Conservation (phyloP, 2,888 invertebrate species). For the Ctena decussata region DNA sequence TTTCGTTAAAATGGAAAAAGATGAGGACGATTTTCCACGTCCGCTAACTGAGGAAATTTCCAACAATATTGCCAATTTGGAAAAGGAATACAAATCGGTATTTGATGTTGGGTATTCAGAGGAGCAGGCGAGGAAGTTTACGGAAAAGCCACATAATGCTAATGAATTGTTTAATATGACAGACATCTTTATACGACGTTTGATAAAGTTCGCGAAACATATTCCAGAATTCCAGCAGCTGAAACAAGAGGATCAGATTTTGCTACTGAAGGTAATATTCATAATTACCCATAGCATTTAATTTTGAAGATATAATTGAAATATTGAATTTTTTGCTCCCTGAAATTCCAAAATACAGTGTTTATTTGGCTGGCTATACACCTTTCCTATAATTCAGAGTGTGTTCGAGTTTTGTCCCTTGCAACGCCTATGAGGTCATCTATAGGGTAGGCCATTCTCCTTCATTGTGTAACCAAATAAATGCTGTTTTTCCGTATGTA, state of each 20-base stretch:
- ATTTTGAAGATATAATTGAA: too few relatives aligned
- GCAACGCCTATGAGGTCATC: too few relatives aligned
- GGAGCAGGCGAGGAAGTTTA: conserved; percentile 73
- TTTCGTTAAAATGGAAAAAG: conserved; percentile 36
- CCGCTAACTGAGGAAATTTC: conserved; percentile 63
- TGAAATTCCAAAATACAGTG: too few relatives aligned
- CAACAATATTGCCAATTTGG: conserved; percentile 63
- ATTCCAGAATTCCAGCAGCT: conserved; percentile 94
- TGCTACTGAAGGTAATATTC: conserved; percentile 91
- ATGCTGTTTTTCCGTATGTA: too few relatives aligned
- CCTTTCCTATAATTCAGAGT: too few relatives aligned
- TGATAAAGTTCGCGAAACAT: conserved; percentile 89
- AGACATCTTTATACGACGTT: conserved; percentile 90
- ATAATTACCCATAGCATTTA: too few relatives aligned
- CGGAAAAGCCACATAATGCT: conserved; percentile 73
- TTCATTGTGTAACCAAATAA: too few relatives aligned
- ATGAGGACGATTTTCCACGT: conserved; percentile 53
- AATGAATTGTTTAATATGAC: conserved; percentile 83
- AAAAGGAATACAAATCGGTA: conserved; percentile 65
- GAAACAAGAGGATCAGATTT: conserved; percentile 97
- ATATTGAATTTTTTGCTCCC: too few relatives aligned
- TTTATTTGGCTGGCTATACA: too few relatives aligned
- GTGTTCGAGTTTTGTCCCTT: too few relatives aligned
- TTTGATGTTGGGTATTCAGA: conserved; percentile 79
- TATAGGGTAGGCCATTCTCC: too few relatives aligned